Base-by-base conservation (phyloP, 2,888 invertebrate species). In the Leucoma salicis region DNA sequence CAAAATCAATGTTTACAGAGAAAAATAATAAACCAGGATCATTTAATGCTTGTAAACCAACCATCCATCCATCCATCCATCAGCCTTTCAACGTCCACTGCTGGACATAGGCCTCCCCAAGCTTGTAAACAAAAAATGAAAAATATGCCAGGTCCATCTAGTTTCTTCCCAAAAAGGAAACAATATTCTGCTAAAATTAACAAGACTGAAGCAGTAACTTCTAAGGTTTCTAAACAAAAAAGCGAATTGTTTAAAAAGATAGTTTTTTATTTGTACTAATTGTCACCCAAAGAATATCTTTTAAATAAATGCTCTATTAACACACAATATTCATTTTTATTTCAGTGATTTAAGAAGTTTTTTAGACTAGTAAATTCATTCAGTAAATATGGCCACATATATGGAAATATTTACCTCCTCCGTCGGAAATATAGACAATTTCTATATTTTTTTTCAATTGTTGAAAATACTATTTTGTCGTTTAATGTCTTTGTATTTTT, bases 221-320 rank as follows among this genome's bases (percentile, higher is more conserved):
- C 37, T 13, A 37, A 37, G 12, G 14, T 14, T 37, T 37, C 15
- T 3, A 37, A 31, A 12, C 39, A 12, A 33, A 39, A 39, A 33
- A 31, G 18, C 11, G n/a, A 16, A 45, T 53, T 21, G 57, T 60
- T 42, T 16, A 4, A 58, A 55, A 55, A 44, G 37, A 31, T 11
- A 6, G 31, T 37, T 29, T 11, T 28, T 31, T 11, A 16, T 8
- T 10, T 37, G 37, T 12, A n/a, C n/a, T n/a, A 31, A 15, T 14
- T 37, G 29, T 18, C 29, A 29, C 29, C 31, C 27, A 58, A 35
- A 35, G 59, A 61, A 15, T 63, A 59, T 42, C 11, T 33, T 21
- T 38, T 32, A 29, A 27, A 29, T 29, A 29, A 29, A 29, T 29
- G 2, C 8, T 16, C 16, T 16, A 16, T 41, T 41, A 35, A 29